A percentile compares a stretch with the other conserved stretches of the same genome.
Conservation (phyloP, 2,888 invertebrate species). For the Cylindroiulus punctatus region DNA sequence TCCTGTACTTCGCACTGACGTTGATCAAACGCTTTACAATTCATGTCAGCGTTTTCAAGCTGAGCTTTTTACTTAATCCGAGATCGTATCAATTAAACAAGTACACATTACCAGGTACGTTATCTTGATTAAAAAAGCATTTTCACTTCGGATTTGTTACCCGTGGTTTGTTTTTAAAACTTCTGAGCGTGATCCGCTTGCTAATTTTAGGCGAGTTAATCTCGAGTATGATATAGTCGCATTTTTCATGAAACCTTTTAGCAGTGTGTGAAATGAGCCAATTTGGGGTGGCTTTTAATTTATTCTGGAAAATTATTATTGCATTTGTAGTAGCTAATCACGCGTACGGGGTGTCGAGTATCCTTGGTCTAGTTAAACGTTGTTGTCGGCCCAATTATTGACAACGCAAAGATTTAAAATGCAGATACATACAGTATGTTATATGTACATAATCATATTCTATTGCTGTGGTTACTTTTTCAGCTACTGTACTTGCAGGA, state of each 20-base stretch:
- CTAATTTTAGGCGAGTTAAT: background rate
- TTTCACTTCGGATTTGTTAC: background rate
- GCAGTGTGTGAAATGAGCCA: too few species aligned
- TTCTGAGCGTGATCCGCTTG: background rate
- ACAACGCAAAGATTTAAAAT: background rate
- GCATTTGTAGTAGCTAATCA: background rate
- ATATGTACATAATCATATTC: too few species aligned
- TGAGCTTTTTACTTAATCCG: background rate
- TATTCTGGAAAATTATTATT: background rate
- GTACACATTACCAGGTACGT: background rate
- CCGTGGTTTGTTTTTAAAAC: background rate
- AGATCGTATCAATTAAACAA: constrained; percentile 7
- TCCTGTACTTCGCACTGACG: too few species aligned
- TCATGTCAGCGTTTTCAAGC: background rate
- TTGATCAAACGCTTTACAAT: too few species aligned
- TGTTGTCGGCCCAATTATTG: background rate
- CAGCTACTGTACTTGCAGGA: too few species aligned
- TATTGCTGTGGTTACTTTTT: too few species aligned
- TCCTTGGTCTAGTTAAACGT: background rate
- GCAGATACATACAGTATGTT: background rate
- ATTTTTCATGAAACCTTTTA: too few species aligned
- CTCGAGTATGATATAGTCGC: too few species aligned
- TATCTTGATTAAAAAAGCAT: background rate
- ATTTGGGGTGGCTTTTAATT: background rate
- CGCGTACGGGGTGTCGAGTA: background rate